Percentiles rank a stretch among this genome's conserved stretches.
Evolutionary conservation across 2,888 invertebrate genomes (phyloP).

Genomic region (Oegoconia quadripuncta): DNA sequence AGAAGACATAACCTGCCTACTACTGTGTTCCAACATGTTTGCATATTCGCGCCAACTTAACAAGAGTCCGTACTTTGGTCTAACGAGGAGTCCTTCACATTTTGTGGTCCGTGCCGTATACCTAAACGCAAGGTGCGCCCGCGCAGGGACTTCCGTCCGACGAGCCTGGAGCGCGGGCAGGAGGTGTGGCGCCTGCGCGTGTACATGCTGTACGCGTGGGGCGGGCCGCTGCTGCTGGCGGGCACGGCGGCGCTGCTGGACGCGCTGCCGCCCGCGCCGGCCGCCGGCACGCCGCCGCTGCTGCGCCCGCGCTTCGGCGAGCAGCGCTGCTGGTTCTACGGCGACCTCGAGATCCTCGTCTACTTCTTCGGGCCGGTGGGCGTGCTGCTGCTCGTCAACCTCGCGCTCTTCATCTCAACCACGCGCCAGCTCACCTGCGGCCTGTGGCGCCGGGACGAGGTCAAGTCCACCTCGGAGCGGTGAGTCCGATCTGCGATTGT

Average conservation of each 20-base stretch:
- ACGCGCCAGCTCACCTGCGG: slow-evolving; percentile 92
- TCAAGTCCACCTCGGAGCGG: slow-evolving; percentile 85
- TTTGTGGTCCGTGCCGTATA: neutral
- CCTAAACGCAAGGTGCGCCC: neutral
- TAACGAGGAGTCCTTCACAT: neutral
- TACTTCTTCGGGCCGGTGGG: slow-evolving; percentile 93
- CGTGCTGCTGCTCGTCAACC: slow-evolving; percentile 86
- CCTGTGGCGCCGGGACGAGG: slow-evolving; percentile 92
- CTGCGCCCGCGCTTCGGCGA: slow-evolving; percentile 89
- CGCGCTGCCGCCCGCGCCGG: slow-evolving; percentile 71
- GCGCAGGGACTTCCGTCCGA: slow-evolving; percentile 88
- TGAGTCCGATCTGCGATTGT: too few relatives aligned
- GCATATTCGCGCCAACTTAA: too few relatives aligned
- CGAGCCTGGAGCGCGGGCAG: slow-evolving; percentile 91
- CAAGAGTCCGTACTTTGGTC: too few relatives aligned
- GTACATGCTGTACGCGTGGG: slow-evolving; percentile 92
- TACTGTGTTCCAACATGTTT: too few relatives aligned
- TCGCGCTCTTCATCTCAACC: slow-evolving; percentile 88
- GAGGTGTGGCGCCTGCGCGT: slow-evolving; percentile 88
- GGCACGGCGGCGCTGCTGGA: slow-evolving; percentile 87
- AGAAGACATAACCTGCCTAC: too few relatives aligned
- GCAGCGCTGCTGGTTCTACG: slow-evolving; percentile 90
- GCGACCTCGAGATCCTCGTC: slow-evolving; percentile 88
- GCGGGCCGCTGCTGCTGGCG: slow-evolving; percentile 87
- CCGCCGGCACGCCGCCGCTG: slow-evolving; percentile 76